Conservation (phyloP, 1,140 invertebrate species). For the Zaprionus nigranus region DNA sequence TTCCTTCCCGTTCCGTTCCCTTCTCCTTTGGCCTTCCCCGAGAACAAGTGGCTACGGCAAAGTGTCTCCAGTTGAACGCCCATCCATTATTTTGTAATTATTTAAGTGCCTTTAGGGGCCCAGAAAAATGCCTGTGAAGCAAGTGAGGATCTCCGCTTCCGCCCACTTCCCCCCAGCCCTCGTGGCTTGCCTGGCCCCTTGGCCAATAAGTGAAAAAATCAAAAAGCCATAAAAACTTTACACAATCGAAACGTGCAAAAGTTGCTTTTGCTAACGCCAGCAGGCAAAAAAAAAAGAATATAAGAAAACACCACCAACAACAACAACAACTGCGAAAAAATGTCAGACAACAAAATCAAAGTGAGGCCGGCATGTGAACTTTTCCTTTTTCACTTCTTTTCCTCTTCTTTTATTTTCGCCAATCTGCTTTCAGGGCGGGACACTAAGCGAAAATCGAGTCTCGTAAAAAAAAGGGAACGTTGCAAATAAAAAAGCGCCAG, state of each 20-base stretch:
- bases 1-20: neutral
- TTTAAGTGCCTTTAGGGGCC: slow-evolving; percentile 71
- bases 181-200: slow-evolving; percentile 2
- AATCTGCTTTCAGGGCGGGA: slow-evolving; percentile 20
- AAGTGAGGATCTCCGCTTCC: neutral
- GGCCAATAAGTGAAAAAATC: slow-evolving; percentile 82
- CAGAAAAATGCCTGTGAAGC: slow-evolving; percentile 8
- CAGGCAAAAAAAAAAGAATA: slow-evolving; percentile 52
- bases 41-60: slow-evolving; percentile 43
- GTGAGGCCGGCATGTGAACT: slow-evolving; percentile 73
- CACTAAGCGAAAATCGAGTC: slow-evolving; percentile 61
- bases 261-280: slow-evolving; percentile 78
- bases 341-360: slow-evolving; percentile 77
- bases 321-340: slow-evolving; percentile 38
- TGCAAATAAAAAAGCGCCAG: slow-evolving; percentile 74
- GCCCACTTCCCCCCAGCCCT: neutral
- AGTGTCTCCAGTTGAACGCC: slow-evolving; percentile 50
- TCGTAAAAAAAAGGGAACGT: slow-evolving; percentile 68
- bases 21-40: neutral
- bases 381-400: slow-evolving; percentile 39
- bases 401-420: slow-evolving; percentile 27
- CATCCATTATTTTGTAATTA: slow-evolving; percentile 80
- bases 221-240: slow-evolving; percentile 84
- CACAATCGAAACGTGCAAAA: slow-evolving; percentile 84
- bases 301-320: slow-evolving; percentile 11